These are phyloP conservation scores for Pipra filicauda DNA, from an alignment of 2,113 vertebrate species.

Conservation along the genomic window DNA sequence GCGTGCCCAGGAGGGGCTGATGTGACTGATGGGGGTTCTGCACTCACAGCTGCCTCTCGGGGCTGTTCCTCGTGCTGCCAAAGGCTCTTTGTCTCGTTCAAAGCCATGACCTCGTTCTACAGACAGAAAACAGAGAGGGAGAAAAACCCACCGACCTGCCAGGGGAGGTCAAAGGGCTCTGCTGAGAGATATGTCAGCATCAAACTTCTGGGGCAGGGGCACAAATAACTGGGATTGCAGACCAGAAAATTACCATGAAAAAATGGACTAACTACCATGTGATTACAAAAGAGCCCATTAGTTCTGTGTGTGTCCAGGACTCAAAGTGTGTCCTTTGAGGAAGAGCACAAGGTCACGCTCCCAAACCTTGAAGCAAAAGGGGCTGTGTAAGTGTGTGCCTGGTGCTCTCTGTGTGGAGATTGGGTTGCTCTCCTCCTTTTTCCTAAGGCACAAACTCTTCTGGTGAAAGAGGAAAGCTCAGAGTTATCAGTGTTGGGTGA, in stretches of 20 bases:
- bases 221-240: not conserved
- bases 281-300: not conserved
- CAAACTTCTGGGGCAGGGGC: not conserved
- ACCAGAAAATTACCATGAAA: conserved; percentile 16
- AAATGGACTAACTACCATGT: not conserved
- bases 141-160: conserved; percentile 35
- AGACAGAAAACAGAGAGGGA: conserved; percentile 43
- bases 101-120: conserved; percentile 28
- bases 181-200: not conserved
- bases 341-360: not conserved
- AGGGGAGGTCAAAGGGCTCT: conserved; percentile 4
- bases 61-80: conserved; percentile 27
- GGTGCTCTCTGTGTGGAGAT: not conserved
- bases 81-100: conserved; percentile 41
- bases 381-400: not conserved
- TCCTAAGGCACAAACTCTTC: not conserved
- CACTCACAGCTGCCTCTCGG: not conserved
- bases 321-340: not conserved
- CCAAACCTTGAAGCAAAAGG: not conserved
- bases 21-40: not conserved
- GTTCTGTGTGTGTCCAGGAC: not conserved
- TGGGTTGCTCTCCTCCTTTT: not conserved
- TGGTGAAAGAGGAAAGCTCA: not conserved
- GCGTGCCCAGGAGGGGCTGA: not conserved
- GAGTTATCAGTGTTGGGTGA: not conserved